Evolutionary conservation across 2,888 invertebrate species (phyloP).

Genomic region (Zhuqinia jingwanae): DNA sequence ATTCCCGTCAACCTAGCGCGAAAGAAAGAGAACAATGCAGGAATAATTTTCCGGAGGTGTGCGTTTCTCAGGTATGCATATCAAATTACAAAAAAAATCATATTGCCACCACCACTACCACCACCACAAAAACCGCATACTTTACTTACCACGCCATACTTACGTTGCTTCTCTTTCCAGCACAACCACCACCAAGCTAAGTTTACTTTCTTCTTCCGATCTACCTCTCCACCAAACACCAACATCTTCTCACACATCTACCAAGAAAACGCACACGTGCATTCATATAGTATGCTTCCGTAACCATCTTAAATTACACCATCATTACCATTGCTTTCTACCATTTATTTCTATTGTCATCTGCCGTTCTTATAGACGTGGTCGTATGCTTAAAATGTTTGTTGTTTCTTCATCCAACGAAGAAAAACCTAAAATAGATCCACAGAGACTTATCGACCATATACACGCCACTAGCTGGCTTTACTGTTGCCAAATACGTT

Average conservation of each 20-base stretch:
- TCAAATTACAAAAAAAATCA: constrained; percentile 52
- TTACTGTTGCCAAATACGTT: background rate
- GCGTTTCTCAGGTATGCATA: constrained; percentile 57
- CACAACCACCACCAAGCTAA: background rate
- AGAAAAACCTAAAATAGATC: background rate
- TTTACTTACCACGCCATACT: too few species aligned
- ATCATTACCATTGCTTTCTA: constrained; percentile 33
- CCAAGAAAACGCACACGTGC: constrained; percentile 36
- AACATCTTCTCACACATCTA: too few species aligned
- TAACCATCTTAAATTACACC: constrained; percentile 50
- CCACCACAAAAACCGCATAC: background rate
- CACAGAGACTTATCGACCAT: background rate
- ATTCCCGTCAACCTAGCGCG: constrained; percentile 17
- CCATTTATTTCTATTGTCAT: constrained; percentile 58
- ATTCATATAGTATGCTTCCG: constrained; percentile 14
- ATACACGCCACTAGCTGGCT: background rate
- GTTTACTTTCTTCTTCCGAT: background rate
- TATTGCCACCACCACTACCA: constrained; percentile 7
- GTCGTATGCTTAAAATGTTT: background rate
- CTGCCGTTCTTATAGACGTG: background rate
- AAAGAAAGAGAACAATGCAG: constrained; percentile 1
- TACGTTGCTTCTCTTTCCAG: background rate
- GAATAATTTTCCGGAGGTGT: constrained; percentile 52
- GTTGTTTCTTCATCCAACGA: background rate
- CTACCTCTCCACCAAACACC: too few species aligned